Base-by-base conservation (phyloP, 2,888 invertebrate species). In the Cecidostiba fungosa region DNA sequence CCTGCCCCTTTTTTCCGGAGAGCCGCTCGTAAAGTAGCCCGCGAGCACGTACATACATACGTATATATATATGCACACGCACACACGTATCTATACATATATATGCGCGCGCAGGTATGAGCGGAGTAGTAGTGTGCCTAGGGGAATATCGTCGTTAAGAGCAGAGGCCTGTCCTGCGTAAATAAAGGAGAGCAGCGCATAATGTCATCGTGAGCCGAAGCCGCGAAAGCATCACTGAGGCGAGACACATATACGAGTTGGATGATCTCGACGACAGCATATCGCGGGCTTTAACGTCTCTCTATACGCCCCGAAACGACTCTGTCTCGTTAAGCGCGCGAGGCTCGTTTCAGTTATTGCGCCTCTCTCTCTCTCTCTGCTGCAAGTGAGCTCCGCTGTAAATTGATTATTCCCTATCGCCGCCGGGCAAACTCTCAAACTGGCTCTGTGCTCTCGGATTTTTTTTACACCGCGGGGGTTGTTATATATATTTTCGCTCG, bases 321-420 rank as follows among this genome's bases (percentile, higher is more conserved):
- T 81, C 74, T 79, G 84, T 84, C 84, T 84, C 84, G 83, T 83
- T 84, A 79, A 79, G 74, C 79, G 66, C n/a, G 12, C 72, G 72
- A 84, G 66, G 84, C 79, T 79, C 84, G 78, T 84, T 84, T 84
- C 79, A 39, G 74, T 79, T 84, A 77, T 82, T 77, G 69, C 77
- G 50, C 66, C 36, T 29, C 43, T 3, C 3, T 32, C 1, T 32
- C 1, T 32, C 1, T 32, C 1, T 32, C 12, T 6, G 36, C 36
- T 43, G 43, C 12, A 43, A 54, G 77, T 66, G 29, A 43, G 32
- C 16, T 39, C n/a, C 4, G 26, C 66, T 77, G 66, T 26, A 54
- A 84, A 84, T 84, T 84, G 79, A 76, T 84, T 80, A 79, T 76
- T 84, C 78, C 43, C 76, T n/a, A 59, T 76, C 76, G 62, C 59